Conservation (phyloP, 1,140 invertebrate genomes). For the Ylistrum balloti region DNA sequence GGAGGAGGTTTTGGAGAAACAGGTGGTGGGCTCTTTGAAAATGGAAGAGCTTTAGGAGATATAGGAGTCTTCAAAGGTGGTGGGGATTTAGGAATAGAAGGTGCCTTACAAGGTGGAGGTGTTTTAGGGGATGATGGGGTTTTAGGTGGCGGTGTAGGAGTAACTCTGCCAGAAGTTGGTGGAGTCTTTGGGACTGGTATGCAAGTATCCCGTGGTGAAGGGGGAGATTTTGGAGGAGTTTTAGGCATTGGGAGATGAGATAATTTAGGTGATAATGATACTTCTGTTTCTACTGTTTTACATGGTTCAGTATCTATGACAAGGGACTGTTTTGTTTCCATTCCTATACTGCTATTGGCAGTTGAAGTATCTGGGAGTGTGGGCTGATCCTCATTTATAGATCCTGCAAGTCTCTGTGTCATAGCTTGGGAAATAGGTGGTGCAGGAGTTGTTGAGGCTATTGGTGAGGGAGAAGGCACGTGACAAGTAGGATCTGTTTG, state of each 20-base stretch:
- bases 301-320: neutral
- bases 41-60: neutral
- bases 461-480: neutral
- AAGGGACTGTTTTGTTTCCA: neutral
- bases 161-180: slow-evolving; percentile 1
- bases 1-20: neutral
- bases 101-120: neutral
- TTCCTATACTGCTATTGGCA: neutral
- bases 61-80: neutral
- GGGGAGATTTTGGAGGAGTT: slow-evolving; percentile 17
- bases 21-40: slow-evolving; percentile 12
- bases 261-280: neutral
- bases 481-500: neutral
- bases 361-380: neutral
- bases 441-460: neutral
- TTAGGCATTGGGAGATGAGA: slow-evolving; percentile 5
- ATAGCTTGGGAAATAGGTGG: neutral
- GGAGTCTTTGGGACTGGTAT: neutral
- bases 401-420: slow-evolving; percentile 24
- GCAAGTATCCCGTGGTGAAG: neutral
- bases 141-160: neutral
- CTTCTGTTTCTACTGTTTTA: neutral
- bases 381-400: neutral
- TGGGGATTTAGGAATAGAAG: neutral
- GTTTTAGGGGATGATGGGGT: neutral